Base-by-base conservation (phyloP, 2,888 invertebrate genomes). In the Drosophila austrosaltans region DNA sequence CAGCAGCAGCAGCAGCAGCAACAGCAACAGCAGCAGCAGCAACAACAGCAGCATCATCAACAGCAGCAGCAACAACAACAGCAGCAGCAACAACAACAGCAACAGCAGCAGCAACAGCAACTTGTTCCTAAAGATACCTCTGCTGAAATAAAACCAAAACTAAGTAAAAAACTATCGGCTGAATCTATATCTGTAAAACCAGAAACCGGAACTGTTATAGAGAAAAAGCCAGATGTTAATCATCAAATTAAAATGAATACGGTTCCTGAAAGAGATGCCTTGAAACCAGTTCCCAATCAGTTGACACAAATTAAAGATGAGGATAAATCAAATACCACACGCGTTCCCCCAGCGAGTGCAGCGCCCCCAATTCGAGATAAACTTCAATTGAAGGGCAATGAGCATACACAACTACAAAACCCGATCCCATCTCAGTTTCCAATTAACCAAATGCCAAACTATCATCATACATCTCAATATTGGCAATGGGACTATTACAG, bases 391-490 rank as follows among this genome's bases (percentile, higher is more conserved):
- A 90, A 90, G 60, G 67, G 81, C 44, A 82, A 88, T 20, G 90
- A 89, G 2, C 90, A 90, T 72, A 72, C 91, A 0, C 89, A 91
- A 68, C 25, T 91, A 10, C 80, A 88, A 56, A 90, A 78, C 60
- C 70, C 92, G 2, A 88, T 94, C 70, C 92, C 94, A 0, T 93
- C 95, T 0, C 95, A 95, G 80, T 95, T 94, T 80, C 91, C 94
- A 1, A 93, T 94, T 91, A 95, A 95, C 91, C 94, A 95, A 80
- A 93, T 95, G 61, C 95, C 95, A 1, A 95, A 95, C 85, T 95
- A 95, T 83, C 94, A 95, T 83, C 94, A 95, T 84, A 89, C 95
- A 57, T 93, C 94, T 0, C 95, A 95, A 84, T 95, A 95, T 81
- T 95, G 95, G 93, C 94, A 95, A 87, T 93, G 95, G 89, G 95